A percentile compares a stretch with the other conserved stretches of the same genome.
phyloP scores from a whole-genome alignment of 2,113 vertebrate species.

The Hippoglossus stenolepis region DNA sequence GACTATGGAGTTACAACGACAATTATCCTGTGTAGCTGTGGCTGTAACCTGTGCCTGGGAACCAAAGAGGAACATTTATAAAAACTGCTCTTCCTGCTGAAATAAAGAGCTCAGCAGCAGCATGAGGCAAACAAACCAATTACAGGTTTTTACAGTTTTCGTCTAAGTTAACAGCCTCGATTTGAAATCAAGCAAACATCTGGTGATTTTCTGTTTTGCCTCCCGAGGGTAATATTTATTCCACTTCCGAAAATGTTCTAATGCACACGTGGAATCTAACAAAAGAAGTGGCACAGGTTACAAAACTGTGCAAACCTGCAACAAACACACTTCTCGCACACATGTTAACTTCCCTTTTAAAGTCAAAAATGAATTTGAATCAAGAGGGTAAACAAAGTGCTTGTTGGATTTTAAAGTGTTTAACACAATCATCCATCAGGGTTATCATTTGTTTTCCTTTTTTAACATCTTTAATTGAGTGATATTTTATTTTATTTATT shows the following conservation, averaged over 20 bases:
- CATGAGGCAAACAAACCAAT: slow-evolving; percentile 33
- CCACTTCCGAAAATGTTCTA: slow-evolving; percentile 1
- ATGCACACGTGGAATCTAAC: slow-evolving; percentile 15
- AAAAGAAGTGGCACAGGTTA: slow-evolving; percentile 7
- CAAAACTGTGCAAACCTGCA: neutral
- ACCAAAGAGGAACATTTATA: slow-evolving; percentile 46
- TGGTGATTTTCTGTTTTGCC: slow-evolving; percentile 16
- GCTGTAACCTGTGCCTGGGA: slow-evolving; percentile 49
- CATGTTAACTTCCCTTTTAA: neutral
- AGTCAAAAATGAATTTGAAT: neutral
- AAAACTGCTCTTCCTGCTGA: slow-evolving; percentile 41
- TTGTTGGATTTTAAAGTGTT: neutral
- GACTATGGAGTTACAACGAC: slow-evolving; percentile 63
- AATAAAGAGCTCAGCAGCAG: slow-evolving; percentile 17
- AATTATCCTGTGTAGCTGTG: slow-evolving; percentile 44
- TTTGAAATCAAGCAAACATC: slow-evolving; percentile 23
- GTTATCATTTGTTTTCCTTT: slow-evolving; percentile 6
- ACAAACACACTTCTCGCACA: neutral
- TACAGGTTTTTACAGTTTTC: slow-evolving; percentile 8
- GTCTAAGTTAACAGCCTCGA: neutral
- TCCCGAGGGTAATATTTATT: slow-evolving; percentile 13
- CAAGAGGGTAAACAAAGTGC: neutral
- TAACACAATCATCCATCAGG: neutral
- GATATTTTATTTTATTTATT: neutral
- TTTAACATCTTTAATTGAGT: neutral